Evolutionary conservation across 23 tunicate species (phyloP).

Genomic region (Pegea sp.): DNA sequence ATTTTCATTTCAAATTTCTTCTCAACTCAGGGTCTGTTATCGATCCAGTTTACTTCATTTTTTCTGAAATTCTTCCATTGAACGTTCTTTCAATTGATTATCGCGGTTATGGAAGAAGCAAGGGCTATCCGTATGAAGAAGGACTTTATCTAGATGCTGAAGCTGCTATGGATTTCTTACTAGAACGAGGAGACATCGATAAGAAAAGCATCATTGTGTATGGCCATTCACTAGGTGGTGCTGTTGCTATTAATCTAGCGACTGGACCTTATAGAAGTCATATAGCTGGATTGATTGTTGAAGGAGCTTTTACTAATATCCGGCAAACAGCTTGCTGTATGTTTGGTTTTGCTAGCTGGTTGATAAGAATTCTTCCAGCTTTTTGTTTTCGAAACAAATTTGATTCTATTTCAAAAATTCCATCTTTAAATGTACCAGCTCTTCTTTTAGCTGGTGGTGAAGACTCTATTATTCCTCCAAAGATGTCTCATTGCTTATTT

Average conservation of each 20-base stretch:
- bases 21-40: constrained; percentile 38
- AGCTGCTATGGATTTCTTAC: constrained; percentile 45
- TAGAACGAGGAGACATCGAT: constrained; percentile 30
- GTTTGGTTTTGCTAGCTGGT: constrained; percentile 6
- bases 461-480: constrained; percentile 42
- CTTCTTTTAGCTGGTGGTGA: constrained; percentile 41
- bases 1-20: background rate
- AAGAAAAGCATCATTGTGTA: constrained; percentile 40
- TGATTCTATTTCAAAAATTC: constrained; percentile 28
- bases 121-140: constrained; percentile 53
- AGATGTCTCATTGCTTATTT: no score
- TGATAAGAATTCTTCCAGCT: constrained; percentile 11
- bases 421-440: constrained; percentile 25
- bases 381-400: constrained; percentile 41
- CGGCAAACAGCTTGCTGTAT: constrained; percentile 24
- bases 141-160: constrained; percentile 68
- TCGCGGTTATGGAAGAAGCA: constrained; percentile 77
- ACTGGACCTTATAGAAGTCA: constrained; percentile 7
- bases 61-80: constrained; percentile 8
- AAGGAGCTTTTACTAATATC: constrained; percentile 63
- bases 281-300: constrained; percentile 65
- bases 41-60: constrained; percentile 26
- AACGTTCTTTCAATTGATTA: constrained; percentile 59
- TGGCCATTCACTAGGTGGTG: constrained; percentile 91
- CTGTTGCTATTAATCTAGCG: constrained; percentile 77